Conservation (phyloP, 1,140 invertebrate species). For the Samia ricini region DNA sequence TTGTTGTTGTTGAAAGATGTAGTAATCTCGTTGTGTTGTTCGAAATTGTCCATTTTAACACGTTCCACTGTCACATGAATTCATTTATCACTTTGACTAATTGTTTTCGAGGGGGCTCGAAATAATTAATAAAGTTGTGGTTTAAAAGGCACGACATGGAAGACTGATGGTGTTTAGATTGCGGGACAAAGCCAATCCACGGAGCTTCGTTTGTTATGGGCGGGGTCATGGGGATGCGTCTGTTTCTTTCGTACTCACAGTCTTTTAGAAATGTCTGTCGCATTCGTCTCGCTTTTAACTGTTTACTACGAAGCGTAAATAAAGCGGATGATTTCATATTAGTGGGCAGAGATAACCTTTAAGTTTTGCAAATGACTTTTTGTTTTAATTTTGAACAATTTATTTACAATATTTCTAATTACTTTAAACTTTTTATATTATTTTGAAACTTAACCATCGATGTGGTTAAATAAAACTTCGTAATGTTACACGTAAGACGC, state of each 20-base stretch:
- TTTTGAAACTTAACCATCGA: no score
- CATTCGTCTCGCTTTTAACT: conserved; percentile 25
- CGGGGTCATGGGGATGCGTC: conserved; percentile 40
- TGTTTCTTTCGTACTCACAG: conserved; percentile 31
- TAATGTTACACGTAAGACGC: no score
- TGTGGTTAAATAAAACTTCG: no score
- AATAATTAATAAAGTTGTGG: conserved; percentile 49
- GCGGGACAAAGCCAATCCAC: conserved; percentile 56
- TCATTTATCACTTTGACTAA: conserved; percentile 46
- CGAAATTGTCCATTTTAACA: conserved; percentile 48
- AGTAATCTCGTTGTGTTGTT: conserved; percentile 53
- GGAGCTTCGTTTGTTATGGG: conserved; percentile 43
- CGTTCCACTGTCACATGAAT: conserved; percentile 39
- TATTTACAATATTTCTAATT: no score
- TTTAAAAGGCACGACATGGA: conserved; percentile 51
- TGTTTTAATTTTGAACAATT: conserved; percentile 18
- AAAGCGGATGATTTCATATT: conserved; percentile 67
- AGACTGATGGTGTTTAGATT: conserved; percentile 66
- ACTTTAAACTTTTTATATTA: no score
- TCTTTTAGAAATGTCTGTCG: conserved; percentile 20
- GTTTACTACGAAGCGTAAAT: conserved; percentile 63
- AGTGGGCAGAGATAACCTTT: conserved; percentile 37
- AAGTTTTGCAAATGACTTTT: conserved; percentile 41
- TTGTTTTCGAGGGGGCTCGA: conserved; percentile 24
- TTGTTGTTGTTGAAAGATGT: conserved; percentile 57